Evolutionary conservation across 1,140 invertebrate species (phyloP).

Genomic region (Drosophila tristis): DNA sequence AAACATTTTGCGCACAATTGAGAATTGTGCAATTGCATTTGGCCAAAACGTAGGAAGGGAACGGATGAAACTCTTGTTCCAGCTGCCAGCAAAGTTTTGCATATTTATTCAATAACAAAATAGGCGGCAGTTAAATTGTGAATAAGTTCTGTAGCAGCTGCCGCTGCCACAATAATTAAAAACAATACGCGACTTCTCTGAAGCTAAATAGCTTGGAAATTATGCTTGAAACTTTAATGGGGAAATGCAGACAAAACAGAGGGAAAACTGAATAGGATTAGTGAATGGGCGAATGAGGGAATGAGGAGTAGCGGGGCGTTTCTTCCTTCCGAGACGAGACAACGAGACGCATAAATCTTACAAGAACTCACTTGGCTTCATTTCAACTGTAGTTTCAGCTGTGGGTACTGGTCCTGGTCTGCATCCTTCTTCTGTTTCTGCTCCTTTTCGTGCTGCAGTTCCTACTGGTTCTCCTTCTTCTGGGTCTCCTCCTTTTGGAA

Average conservation of each 20-base stretch:
- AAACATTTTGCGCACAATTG: conserved; percentile 73
- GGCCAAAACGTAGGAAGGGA: background rate
- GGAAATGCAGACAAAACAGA: conserved; percentile 1
- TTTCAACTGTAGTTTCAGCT: conserved; percentile 12
- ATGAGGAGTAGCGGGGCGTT: conserved; percentile 2
- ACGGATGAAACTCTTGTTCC: conserved; percentile 32
- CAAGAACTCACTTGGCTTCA: conserved; percentile 64
- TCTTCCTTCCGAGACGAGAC: conserved; percentile 22
- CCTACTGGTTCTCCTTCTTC: no score
- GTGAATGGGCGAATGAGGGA: conserved; percentile 14
- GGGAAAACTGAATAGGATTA: background rate
- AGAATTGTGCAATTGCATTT: conserved; percentile 76
- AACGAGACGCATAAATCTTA: conserved; percentile 65
- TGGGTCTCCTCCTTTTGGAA: no score
- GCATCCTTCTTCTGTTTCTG: no score
- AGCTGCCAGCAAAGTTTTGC: conserved; percentile 55
- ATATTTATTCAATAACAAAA: conserved; percentile 78
- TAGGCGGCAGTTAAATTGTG: conserved; percentile 70
- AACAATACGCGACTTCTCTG: conserved; percentile 38
- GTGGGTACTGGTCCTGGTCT: no score
- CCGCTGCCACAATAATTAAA: conserved; percentile 63
- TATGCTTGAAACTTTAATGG: conserved; percentile 65
- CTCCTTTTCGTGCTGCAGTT: background rate
- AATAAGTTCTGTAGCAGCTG: conserved; percentile 64
- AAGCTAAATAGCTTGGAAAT: conserved; percentile 27